phyloP scores from a whole-genome alignment of 1,140 invertebrate species.

The Eurosta solidaginis region DNA sequence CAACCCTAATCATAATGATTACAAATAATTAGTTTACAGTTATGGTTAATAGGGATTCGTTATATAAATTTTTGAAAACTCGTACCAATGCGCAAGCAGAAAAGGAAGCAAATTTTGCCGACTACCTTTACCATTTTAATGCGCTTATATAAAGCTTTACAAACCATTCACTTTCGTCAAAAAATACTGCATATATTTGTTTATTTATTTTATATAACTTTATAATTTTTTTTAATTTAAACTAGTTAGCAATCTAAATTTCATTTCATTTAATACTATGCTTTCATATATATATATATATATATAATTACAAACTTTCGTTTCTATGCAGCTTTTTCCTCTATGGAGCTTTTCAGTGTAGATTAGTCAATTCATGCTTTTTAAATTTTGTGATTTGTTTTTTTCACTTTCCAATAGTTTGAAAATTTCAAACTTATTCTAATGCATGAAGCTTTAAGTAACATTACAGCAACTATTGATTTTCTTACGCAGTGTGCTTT shows the following conservation, averaged over 20 bases:
- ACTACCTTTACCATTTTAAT: no score
- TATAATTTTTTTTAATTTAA: not conserved
- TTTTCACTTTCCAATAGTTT: slow-evolving; percentile 5
- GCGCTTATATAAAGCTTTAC: no score
- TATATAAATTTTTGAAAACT: no score
- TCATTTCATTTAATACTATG: not conserved
- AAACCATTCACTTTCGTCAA: not conserved
- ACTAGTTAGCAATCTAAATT: not conserved
- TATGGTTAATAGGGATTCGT: no score
- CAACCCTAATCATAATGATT: no score
- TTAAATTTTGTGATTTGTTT: not conserved
- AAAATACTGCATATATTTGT: not conserved
- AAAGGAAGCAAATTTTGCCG: no score
- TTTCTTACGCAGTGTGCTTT: slow-evolving; percentile 15
- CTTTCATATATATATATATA: not conserved
- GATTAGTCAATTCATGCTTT: no score
- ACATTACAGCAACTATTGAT: slow-evolving; percentile 18
- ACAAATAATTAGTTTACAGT: no score
- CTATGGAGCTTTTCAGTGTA: no score
- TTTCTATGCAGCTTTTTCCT: not conserved
- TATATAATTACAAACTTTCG: not conserved
- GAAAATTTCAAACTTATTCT: not conserved
- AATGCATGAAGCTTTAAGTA: not conserved
- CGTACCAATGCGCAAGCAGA: no score
- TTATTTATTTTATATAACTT: not conserved